Evolutionary conservation across 2,113 vertebrate species (phyloP).

Genomic region (Pogonocichla stellata): DNA sequence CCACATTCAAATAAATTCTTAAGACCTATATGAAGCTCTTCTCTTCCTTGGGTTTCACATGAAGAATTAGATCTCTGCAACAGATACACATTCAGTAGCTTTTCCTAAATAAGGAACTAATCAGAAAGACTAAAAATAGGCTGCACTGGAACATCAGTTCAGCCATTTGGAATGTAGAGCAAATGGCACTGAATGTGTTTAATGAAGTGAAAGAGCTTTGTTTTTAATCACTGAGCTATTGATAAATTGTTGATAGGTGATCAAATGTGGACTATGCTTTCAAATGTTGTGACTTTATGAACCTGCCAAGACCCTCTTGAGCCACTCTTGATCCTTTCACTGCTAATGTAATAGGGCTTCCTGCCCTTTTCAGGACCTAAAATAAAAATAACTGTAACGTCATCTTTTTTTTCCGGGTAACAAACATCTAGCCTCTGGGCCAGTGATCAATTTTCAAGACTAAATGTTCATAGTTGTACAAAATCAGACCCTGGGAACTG

Average conservation of each 20-base stretch:
- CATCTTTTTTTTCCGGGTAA: not conserved
- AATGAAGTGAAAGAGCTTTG: conserved; percentile 53
- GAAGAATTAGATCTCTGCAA: conserved; percentile 3
- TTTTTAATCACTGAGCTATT: conserved; percentile 41
- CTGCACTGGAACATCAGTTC: conserved; percentile 46
- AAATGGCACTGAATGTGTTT: conserved; percentile 33
- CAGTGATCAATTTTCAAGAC: conserved; percentile 49
- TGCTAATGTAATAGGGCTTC: not conserved
- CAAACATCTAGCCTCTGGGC: conserved; percentile 16
- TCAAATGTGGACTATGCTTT: conserved; percentile 6
- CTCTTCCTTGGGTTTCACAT: not conserved
- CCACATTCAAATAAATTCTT: not conserved
- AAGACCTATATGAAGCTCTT: not conserved
- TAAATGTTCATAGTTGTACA: conserved; percentile 16
- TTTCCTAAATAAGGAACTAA: conserved; percentile 52
- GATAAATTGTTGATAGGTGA: conserved; percentile 49
- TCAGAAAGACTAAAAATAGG: conserved; percentile 64
- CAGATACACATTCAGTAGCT: conserved; percentile 30
- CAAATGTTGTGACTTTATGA: conserved; percentile 8
- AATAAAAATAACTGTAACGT: not conserved
- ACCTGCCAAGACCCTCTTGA: not conserved
- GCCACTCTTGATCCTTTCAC: not conserved
- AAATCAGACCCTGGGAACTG: conserved; percentile 56
- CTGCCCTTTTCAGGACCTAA: conserved; percentile 35
- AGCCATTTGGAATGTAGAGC: conserved; percentile 56